Conservation (phyloP, 2,888 invertebrate genomes). For the Sclerodermus sp. region DNA sequence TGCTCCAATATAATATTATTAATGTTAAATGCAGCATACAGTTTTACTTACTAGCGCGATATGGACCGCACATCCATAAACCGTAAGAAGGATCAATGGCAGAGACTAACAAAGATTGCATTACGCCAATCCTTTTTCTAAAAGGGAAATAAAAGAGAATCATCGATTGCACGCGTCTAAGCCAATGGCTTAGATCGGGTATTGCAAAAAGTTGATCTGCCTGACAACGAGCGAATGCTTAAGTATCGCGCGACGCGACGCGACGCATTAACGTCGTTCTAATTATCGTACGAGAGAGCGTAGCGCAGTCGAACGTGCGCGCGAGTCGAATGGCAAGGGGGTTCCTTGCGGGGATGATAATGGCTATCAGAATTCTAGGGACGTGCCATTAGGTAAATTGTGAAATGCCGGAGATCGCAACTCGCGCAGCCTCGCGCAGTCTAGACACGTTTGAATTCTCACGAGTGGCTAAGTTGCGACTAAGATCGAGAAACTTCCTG, state of each 20-base stretch:
- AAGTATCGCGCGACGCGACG: background rate
- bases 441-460: conserved; percentile 39
- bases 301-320: conserved; percentile 15
- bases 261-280: conserved; percentile 17
- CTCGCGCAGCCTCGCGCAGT: conserved; percentile 21
- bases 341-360: conserved; percentile 26
- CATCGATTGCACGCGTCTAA: no score
- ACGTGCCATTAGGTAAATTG: conserved; percentile 45
- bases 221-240: no score
- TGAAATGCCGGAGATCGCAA: conserved; percentile 35
- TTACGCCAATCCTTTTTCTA: no score
- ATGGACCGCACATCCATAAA: no score
- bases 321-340: conserved; percentile 15
- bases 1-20: no score
- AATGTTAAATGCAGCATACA: no score
- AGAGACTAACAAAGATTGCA: no score
- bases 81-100: no score
- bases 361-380: conserved; percentile 40
- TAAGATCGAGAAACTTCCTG: conserved; percentile 18
- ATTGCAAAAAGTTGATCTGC: no score
- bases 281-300: conserved; percentile 19
- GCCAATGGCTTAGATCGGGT: no score
- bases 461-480: conserved; percentile 24
- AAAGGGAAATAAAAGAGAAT: no score
- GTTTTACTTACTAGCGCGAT: no score